phyloP scores from a whole-genome alignment of 2,797 vertebrate genomes.

The Takifugu rubripes region DNA sequence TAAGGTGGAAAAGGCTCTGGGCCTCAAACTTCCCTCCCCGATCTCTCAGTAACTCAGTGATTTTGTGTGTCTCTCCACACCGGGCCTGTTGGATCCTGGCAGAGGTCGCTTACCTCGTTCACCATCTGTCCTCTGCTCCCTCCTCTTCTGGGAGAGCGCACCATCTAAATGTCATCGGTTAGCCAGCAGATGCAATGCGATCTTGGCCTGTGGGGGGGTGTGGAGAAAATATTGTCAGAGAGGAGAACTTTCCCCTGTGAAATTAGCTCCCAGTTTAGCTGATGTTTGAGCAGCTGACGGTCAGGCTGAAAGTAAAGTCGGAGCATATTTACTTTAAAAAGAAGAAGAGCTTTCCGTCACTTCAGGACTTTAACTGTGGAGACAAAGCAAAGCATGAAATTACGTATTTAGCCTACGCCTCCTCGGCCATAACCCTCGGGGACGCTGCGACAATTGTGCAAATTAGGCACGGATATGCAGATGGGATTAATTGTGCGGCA shows the following conservation, averaged over 20 bases:
- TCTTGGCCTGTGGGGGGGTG: conserved; percentile 8
- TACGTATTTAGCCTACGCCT: background rate
- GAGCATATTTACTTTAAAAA: background rate
- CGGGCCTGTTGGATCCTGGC: conserved; percentile 23
- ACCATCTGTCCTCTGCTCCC: conserved; percentile 41
- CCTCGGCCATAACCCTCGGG: conserved; percentile 6
- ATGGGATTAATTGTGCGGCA: conserved; percentile 31
- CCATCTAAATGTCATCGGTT: conserved; percentile 42
- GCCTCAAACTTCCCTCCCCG: no score
- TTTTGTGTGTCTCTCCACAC: background rate
- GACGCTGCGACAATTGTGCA: conserved; percentile 27
- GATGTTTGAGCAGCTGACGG: conserved; percentile 30
- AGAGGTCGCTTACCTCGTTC: conserved; percentile 20
- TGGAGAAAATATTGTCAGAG: conserved; percentile 13
- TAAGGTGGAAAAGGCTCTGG: no score
- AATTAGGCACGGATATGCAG: conserved; percentile 47
- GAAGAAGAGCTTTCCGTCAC: background rate
- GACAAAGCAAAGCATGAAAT: background rate
- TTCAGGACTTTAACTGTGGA: background rate
- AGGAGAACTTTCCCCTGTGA: conserved; percentile 33
- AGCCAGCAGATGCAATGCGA: conserved; percentile 38
- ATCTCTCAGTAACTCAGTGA: no score
- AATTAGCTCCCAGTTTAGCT: conserved; percentile 33
- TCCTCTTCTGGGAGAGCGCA: conserved; percentile 39
- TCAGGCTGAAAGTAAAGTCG: conserved; percentile 15